These are phyloP conservation scores for Heliothis peltigera DNA, from an alignment of 2,888 invertebrate species.

Conservation along the genomic window DNA sequence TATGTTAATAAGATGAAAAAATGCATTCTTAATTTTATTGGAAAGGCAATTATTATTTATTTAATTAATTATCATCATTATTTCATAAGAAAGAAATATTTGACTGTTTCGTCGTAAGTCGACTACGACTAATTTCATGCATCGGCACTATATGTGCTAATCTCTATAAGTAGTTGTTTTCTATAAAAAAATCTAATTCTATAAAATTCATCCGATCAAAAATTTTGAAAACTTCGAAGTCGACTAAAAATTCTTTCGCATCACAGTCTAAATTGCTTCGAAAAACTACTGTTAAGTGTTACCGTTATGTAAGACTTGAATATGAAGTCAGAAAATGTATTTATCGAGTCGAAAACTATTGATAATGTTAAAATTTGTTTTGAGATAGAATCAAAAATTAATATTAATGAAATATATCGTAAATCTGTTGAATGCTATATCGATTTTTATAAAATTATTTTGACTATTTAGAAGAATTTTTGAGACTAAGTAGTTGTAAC, in stretches of 20 bases:
- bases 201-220: conserved; percentile 59
- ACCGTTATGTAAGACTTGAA: conserved; percentile 40
- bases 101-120: conserved; percentile 9
- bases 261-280: conserved; percentile 61
- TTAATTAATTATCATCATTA: conserved; percentile 5
- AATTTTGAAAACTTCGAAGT: conserved; percentile 46
- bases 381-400: conserved; percentile 27
- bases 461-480: neutral
- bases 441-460: conserved; percentile 12
- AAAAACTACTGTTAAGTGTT: conserved; percentile 48
- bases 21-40: conserved; percentile 35
- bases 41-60: conserved; percentile 45
- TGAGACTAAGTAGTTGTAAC: conserved; percentile 33
- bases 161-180: conserved; percentile 40
- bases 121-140: conserved; percentile 7
- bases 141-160: conserved; percentile 35
- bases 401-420: conserved; percentile 22
- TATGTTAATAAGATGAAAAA: conserved; percentile 31
- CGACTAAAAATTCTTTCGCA: conserved; percentile 58
- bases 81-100: conserved; percentile 12
- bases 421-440: conserved; percentile 34
- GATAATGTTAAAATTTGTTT: conserved; percentile 17
- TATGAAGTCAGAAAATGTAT: conserved; percentile 25
- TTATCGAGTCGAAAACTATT: conserved; percentile 18
- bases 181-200: conserved; percentile 48